phyloP scores from a whole-genome alignment of 2,888 invertebrate genomes.

The Pseudoips prasinana region DNA sequence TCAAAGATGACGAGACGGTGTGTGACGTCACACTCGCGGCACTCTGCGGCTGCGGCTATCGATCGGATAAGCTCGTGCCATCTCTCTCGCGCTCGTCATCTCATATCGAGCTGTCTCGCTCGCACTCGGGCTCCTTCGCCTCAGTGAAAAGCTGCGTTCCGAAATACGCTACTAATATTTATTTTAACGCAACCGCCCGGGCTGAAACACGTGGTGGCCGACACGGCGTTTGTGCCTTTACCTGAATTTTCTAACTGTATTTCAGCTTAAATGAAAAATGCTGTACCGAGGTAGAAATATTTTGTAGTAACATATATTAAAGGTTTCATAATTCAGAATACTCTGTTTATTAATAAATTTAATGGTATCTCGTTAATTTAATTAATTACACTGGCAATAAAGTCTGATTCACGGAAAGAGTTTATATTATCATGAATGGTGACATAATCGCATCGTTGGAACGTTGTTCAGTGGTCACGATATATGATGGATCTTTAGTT shows the following conservation, averaged over 20 bases:
- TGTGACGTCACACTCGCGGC: constrained; percentile 77
- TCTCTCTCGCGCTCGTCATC: constrained; percentile 58
- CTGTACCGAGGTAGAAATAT: not conserved
- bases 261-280: constrained; percentile 4
- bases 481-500: constrained; percentile 6
- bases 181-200: constrained; percentile 76
- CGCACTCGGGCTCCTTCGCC: constrained; percentile 51
- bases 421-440: constrained; percentile 4
- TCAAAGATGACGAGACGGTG: constrained; percentile 78
- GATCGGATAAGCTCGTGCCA: constrained; percentile 68
- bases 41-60: constrained; percentile 82
- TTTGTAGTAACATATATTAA: no score
- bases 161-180: constrained; percentile 81
- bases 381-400: constrained; percentile 6
- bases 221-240: constrained; percentile 11
- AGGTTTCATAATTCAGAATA: no score
- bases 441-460: constrained; percentile 12
- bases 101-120: constrained; percentile 52
- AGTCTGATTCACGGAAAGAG: constrained; percentile 1
- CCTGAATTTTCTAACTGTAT: constrained; percentile 14
- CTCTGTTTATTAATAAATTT: no score
- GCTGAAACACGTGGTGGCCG: constrained; percentile 65
- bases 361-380: not conserved
- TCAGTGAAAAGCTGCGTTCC: constrained; percentile 70
- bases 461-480: not conserved